These are phyloP conservation scores for Lepilemur septentrionalis DNA, from an alignment of 2,797 vertebrate species.

Conservation along the genomic window DNA sequence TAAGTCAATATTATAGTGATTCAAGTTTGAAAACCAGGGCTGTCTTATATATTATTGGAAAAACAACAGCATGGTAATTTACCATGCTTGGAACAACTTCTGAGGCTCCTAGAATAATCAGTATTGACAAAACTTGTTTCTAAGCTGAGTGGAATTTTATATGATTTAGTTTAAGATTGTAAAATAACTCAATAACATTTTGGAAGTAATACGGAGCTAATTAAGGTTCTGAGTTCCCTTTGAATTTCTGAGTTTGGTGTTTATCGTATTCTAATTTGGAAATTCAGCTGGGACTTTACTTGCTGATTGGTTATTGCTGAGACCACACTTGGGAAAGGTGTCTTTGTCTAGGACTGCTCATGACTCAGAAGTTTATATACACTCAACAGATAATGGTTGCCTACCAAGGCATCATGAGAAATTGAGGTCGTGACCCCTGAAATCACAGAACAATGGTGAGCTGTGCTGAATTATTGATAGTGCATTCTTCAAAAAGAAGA, in stretches of 20 bases:
- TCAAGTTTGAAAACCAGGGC: slow-evolving; percentile 61
- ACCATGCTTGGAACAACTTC: not conserved
- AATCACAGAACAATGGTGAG: not conserved
- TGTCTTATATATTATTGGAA: slow-evolving; percentile 9
- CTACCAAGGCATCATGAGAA: not conserved
- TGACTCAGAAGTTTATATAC: not conserved
- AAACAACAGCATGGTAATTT: not conserved
- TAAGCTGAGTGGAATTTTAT: slow-evolving; percentile 38
- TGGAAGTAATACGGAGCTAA: slow-evolving; percentile 26
- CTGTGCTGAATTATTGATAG: not conserved
- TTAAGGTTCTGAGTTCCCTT: slow-evolving; percentile 57
- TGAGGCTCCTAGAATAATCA: slow-evolving; percentile 22
- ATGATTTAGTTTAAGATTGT: slow-evolving; percentile 10
- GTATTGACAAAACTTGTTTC: slow-evolving; percentile 46
- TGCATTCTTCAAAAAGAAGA: not conserved
- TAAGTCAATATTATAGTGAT: slow-evolving; percentile 46
- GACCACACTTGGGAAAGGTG: not conserved
- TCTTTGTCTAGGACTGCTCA: not conserved
- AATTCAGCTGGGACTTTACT: not conserved
- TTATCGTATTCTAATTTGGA: not conserved
- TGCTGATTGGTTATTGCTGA: slow-evolving; percentile 11
- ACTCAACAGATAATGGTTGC: not conserved
- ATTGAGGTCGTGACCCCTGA: not conserved
- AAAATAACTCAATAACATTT: slow-evolving; percentile 59
- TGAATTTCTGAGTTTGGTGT: not conserved